A percentile compares a stretch with the other conserved stretches of the same genome.
Conservation (phyloP, 2,113 vertebrate species). For the Protobothrops flavoviridis region DNA sequence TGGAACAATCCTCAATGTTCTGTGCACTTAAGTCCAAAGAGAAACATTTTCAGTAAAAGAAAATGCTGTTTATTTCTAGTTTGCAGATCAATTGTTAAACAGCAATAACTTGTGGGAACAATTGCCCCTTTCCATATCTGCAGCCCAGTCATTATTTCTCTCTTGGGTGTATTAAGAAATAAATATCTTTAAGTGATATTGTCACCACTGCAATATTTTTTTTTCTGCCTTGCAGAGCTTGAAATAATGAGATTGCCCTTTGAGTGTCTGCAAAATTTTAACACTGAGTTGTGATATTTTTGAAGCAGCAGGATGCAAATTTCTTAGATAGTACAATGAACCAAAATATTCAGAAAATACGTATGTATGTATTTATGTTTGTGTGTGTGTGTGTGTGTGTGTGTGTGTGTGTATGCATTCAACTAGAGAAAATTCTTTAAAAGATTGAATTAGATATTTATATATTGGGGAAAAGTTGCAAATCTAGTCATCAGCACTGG, state of each 20-base stretch:
- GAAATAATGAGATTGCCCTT: slow-evolving; percentile 19
- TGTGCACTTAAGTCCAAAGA: neutral
- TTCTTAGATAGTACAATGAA: neutral
- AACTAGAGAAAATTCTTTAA: neutral
- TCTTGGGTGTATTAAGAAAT: slow-evolving; percentile 32
- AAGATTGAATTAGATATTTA: neutral
- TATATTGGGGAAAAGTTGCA: neutral
- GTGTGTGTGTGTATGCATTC: no score
- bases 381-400: neutral
- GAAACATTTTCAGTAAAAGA: neutral
- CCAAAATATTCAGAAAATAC: neutral
- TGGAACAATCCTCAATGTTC: neutral
- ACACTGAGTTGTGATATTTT: neutral
- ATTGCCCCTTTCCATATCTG: slow-evolving; percentile 9
- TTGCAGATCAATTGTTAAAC: slow-evolving; percentile 9
- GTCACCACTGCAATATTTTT: neutral
- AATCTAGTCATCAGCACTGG: neutral
- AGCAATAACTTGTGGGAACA: neutral
- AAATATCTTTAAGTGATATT: slow-evolving; percentile 29
- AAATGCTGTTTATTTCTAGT: neutral
- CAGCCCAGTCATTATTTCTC: slow-evolving; percentile 23
- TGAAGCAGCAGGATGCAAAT: neutral
- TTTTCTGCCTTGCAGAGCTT: neutral
- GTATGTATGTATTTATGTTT: neutral
- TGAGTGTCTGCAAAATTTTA: neutral